Percentiles rank a stretch among this genome's conserved stretches.
phyloP scores from a whole-genome alignment of 2,113 vertebrate genomes.

The Microcebus griseorufus region DNA sequence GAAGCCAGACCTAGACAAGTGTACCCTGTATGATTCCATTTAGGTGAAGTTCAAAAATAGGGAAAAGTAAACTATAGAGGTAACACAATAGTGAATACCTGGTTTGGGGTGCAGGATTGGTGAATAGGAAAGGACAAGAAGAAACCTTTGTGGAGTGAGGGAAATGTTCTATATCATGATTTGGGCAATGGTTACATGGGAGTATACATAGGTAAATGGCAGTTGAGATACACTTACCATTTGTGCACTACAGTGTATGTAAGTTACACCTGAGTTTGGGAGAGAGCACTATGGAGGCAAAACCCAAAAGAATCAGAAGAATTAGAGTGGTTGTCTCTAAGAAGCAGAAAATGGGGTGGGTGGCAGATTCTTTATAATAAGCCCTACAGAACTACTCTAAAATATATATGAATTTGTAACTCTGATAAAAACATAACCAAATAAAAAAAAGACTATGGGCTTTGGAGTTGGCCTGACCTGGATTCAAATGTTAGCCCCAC shows the following conservation, averaged over 20 bases:
- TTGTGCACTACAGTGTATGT: neutral
- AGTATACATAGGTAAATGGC: neutral
- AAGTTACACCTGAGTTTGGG: neutral
- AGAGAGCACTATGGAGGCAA: neutral
- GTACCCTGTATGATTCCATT: neutral
- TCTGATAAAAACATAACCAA: conserved; percentile 30
- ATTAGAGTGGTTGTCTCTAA: neutral
- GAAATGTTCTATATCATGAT: neutral
- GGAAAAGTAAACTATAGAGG: neutral
- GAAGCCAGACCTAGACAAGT: neutral
- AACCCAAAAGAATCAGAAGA: neutral
- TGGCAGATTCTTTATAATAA: neutral
- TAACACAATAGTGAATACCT: neutral
- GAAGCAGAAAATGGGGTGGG: neutral
- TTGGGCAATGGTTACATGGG: neutral
- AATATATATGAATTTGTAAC: neutral
- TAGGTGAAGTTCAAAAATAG: neutral
- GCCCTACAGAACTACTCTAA: neutral
- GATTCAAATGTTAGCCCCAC: neutral
- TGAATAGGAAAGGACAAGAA: neutral
- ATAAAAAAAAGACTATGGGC: neutral
- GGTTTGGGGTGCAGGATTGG: neutral
- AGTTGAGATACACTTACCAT: neutral
- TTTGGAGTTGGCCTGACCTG: neutral
- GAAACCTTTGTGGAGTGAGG: neutral